A percentile compares a stretch with the other conserved stretches of the same genome.
Evolutionary conservation across 2,113 vertebrate genomes (phyloP).

Genomic region (Hemiscyllium ocellatum): DNA sequence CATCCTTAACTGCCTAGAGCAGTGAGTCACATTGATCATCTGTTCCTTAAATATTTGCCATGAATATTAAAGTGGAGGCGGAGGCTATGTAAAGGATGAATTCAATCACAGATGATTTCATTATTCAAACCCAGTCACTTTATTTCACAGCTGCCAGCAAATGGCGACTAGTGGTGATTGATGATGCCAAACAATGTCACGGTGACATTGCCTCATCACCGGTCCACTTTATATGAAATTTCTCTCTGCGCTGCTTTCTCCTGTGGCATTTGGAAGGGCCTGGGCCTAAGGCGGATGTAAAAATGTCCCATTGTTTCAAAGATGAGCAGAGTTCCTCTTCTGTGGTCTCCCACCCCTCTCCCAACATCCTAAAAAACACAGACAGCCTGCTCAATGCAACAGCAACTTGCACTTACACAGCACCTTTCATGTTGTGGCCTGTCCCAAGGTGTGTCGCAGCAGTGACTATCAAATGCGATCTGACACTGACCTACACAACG

Average conservation of each 20-base stretch:
- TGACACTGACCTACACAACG: neutral
- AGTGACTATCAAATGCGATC: neutral
- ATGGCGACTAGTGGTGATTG: neutral
- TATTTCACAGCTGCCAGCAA: neutral
- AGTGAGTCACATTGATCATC: neutral
- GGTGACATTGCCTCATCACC: neutral
- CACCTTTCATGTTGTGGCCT: neutral
- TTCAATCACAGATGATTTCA: neutral
- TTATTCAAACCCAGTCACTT: neutral
- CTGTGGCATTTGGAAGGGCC: neutral
- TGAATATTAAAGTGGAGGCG: neutral
- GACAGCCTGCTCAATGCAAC: neutral
- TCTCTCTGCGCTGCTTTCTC: neutral
- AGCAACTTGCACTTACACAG: neutral
- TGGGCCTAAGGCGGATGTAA: neutral
- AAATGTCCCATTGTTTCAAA: neutral
- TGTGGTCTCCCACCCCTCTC: neutral
- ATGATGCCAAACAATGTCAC: neutral
- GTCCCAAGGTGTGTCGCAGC: neutral
- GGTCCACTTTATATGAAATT: neutral
- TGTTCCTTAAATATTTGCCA: neutral
- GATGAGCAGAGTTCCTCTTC: neutral
- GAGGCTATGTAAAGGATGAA: neutral
- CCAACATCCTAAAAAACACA: neutral
- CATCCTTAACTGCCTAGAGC: neutral